A percentile compares a stretch with the other conserved stretches of the same genome.
phyloP scores from a whole-genome alignment of 1,140 invertebrate genomes.

The Bombus pyrosoma region DNA sequence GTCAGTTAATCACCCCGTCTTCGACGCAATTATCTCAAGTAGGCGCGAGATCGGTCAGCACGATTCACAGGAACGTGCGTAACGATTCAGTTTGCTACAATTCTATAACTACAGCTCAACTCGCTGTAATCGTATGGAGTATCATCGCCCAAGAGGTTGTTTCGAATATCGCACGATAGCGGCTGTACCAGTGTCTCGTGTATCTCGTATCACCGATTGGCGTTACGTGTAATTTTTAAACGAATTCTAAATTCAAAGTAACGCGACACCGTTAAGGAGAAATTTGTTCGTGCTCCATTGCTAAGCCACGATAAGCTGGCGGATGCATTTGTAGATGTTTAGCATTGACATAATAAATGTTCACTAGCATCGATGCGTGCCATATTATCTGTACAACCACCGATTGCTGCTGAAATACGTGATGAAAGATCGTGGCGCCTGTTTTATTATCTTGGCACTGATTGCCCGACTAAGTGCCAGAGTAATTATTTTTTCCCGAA shows the following conservation, averaged over 20 bases:
- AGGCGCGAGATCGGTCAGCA: constrained; percentile 73
- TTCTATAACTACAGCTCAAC: constrained; percentile 44
- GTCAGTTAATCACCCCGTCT: constrained; percentile 76
- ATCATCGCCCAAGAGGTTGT: not conserved
- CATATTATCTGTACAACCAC: constrained; percentile 9
- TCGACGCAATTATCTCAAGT: constrained; percentile 79
- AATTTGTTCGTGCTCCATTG: not conserved
- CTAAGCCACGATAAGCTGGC: not conserved
- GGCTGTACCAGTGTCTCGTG: too few species aligned
- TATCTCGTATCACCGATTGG: not conserved
- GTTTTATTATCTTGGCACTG: constrained; percentile 38
- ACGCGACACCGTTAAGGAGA: not conserved
- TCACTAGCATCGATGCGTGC: not conserved
- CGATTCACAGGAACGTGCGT: constrained; percentile 64
- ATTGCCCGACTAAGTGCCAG: constrained; percentile 34
- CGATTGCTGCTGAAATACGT: constrained; percentile 23
- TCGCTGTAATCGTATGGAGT: not conserved
- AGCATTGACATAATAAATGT: constrained; percentile 40
- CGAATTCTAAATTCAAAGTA: not conserved
- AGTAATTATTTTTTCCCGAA: constrained; percentile 35
- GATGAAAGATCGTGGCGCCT: constrained; percentile 31
- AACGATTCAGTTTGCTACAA: constrained; percentile 62
- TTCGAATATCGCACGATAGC: not conserved
- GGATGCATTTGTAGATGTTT: not conserved
- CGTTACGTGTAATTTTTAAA: not conserved